Conservation (phyloP, 2,113 vertebrate genomes). For the Plecotus auritus region DNA sequence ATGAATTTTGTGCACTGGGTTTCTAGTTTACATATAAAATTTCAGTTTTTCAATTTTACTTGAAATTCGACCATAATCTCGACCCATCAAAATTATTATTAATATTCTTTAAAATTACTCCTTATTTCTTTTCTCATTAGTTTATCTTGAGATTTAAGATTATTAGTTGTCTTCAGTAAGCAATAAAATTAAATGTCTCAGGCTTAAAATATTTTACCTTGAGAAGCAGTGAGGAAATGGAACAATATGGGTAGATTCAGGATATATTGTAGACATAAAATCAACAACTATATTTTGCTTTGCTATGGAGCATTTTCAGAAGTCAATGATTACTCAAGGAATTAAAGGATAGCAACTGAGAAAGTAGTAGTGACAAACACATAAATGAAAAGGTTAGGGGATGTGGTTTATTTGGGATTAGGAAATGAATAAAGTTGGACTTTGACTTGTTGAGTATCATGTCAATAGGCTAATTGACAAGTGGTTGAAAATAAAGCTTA, state of each 20-base stretch:
- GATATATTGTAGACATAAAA: not conserved
- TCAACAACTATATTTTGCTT: not conserved
- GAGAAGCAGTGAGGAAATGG: not conserved
- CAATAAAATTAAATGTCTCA: not conserved
- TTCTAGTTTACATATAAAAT: not conserved
- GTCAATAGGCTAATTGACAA: not conserved
- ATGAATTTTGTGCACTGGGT: too few relatives aligned
- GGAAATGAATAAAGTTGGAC: not conserved
- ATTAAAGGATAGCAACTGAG: not conserved
- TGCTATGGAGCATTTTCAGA: not conserved
- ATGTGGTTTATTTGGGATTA: not conserved
- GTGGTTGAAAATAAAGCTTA: not conserved
- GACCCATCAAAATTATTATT: not conserved
- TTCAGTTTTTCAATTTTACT: not conserved
- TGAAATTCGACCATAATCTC: not conserved
- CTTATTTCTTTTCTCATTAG: not conserved
- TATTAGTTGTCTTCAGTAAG: not conserved
- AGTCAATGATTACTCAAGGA: not conserved
- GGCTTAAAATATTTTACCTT: not conserved
- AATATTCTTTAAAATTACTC: not conserved
- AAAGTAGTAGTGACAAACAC: not conserved
- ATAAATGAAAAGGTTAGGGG: not conserved
- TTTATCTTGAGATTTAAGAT: not conserved
- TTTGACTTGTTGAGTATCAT: not conserved
- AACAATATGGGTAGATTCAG: not conserved